Evolutionary conservation across 1,140 invertebrate genomes (phyloP).

Genomic region (Catajapyx aquilonaris): DNA sequence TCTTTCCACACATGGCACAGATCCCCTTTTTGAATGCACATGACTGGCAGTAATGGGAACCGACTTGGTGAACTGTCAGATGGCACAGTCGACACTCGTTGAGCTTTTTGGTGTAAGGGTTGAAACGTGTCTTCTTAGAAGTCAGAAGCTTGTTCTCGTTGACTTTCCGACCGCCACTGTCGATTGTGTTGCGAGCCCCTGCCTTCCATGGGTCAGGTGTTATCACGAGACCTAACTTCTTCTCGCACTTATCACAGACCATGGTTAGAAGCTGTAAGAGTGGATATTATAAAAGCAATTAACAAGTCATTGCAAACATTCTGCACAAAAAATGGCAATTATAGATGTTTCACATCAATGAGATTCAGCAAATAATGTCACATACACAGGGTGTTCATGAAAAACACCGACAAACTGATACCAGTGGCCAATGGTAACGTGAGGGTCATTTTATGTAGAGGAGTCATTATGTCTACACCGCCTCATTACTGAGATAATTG

Average conservation of each 20-base stretch:
- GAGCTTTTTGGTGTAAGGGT: constrained; percentile 67
- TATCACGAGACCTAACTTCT: constrained; percentile 66
- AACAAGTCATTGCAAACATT: too few relatives aligned
- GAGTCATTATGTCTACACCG: too few relatives aligned
- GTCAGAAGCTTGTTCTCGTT: constrained; percentile 87
- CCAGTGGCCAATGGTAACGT: too few relatives aligned
- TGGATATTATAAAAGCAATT: too few relatives aligned
- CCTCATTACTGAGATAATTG: too few relatives aligned
- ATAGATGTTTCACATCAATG: too few relatives aligned
- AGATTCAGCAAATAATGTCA: too few relatives aligned
- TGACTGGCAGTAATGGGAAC: constrained; percentile 89
- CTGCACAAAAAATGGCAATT: too few relatives aligned
- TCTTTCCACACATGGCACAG: constrained; percentile 97
- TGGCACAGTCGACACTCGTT: constrained; percentile 81
- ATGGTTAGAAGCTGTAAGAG: constrained; percentile 24
- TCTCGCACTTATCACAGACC: constrained; percentile 85
- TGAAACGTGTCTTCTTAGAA: constrained; percentile 56
- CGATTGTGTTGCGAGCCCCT: constrained; percentile 69
- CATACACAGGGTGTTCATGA: too few relatives aligned
- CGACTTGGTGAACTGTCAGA: constrained; percentile 64
- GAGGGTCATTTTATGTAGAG: too few relatives aligned
- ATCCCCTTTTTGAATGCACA: constrained; percentile 90
- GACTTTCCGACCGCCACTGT: constrained; percentile 59
- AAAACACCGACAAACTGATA: too few relatives aligned
- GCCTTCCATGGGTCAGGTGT: constrained; percentile 93